Conservation (phyloP, 1,140 invertebrate species). For the Luehdorfia chinensis region DNA sequence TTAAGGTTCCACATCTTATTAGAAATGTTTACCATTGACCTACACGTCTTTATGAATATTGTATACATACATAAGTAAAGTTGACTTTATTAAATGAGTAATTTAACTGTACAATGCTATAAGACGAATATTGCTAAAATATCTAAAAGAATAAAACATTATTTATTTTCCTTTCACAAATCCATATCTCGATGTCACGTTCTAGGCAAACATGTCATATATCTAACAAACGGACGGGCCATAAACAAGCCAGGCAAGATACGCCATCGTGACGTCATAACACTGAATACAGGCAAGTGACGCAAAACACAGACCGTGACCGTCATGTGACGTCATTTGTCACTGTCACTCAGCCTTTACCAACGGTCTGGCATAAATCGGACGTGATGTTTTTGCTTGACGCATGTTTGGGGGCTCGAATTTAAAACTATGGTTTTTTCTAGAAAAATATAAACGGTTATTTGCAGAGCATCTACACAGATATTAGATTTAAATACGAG, state of each 20-base stretch:
- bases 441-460: no score
- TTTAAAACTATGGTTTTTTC: conserved; percentile 11
- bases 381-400: conserved; percentile 21
- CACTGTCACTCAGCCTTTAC: conserved; percentile 40
- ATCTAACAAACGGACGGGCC: conserved; percentile 44
- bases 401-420: conserved; percentile 7
- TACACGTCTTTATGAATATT: no score
- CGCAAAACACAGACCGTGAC: conserved; percentile 44
- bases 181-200: conserved; percentile 21
- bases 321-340: conserved; percentile 53
- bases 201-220: conserved; percentile 53
- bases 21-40: no score
- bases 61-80: no score
- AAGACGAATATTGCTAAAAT: no score
- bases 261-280: conserved; percentile 30
- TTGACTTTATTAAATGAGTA: no score
- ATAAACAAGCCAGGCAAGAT: conserved; percentile 46
- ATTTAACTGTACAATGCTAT: no score
- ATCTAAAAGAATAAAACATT: no score
- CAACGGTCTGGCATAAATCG: conserved; percentile 42
- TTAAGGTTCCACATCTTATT: no score
- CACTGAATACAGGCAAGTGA: conserved; percentile 35
- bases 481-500: no score
- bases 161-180: no score
- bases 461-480: no score